phyloP scores from a whole-genome alignment of 2,888 invertebrate genomes.

The Drosophila ustulata region DNA sequence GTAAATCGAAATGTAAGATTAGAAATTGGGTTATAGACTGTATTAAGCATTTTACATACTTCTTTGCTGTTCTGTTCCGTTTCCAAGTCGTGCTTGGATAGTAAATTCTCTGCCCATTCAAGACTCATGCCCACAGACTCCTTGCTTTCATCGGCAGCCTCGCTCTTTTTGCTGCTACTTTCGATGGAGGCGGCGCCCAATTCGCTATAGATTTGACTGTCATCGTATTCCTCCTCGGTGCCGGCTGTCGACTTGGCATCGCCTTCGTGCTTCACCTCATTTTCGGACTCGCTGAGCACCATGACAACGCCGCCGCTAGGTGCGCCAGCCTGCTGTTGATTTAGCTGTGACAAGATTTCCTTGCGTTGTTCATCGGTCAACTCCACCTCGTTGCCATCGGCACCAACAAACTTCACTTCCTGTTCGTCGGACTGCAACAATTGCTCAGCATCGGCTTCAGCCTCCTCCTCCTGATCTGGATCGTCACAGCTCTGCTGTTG shows the following conservation, averaged over 20 bases:
- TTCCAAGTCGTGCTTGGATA: slow-evolving; percentile 81
- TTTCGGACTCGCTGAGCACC: slow-evolving; percentile 83
- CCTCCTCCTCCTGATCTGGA: slow-evolving; percentile 84
- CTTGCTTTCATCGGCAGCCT: slow-evolving; percentile 77
- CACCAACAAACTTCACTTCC: slow-evolving; percentile 85
- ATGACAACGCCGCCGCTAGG: slow-evolving; percentile 84
- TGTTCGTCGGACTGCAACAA: slow-evolving; percentile 85
- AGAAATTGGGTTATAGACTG: neutral
- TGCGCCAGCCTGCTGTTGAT: slow-evolving; percentile 83
- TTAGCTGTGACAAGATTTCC: slow-evolving; percentile 84
- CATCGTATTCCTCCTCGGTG: slow-evolving; percentile 76
- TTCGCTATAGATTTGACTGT: slow-evolving; percentile 81
- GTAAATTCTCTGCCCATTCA: slow-evolving; percentile 83
- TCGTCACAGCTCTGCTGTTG: slow-evolving; percentile 80
- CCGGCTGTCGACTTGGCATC: slow-evolving; percentile 65
- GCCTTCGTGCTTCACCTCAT: slow-evolving; percentile 60
- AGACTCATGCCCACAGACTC: slow-evolving; percentile 80
- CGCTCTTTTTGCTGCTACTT: slow-evolving; percentile 54
- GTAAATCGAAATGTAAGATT: slow-evolving; percentile 4
- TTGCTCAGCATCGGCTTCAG: slow-evolving; percentile 84
- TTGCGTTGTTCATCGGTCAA: slow-evolving; percentile 84
- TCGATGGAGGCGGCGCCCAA: slow-evolving; percentile 62
- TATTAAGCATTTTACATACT: slow-evolving; percentile 33
- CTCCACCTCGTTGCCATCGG: slow-evolving; percentile 85
- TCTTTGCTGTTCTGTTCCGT: slow-evolving; percentile 70